Conservation (phyloP, 2,113 vertebrate genomes). For the Chloropsis cyanopogon region DNA sequence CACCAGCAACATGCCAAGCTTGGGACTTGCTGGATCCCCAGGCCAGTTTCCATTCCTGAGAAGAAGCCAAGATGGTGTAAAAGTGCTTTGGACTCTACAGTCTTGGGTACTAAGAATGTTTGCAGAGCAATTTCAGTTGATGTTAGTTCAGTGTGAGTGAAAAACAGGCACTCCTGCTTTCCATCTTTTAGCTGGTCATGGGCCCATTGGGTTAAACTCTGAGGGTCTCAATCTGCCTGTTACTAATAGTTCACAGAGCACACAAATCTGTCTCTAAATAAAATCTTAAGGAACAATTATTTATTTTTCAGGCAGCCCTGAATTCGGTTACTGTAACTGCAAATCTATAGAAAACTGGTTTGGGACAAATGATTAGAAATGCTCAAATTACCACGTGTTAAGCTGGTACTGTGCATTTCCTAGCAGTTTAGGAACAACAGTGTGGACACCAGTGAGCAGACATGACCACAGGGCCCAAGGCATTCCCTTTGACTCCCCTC, state of each 20-base stretch:
- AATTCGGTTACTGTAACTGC: neutral
- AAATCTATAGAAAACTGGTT: neutral
- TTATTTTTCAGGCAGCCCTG: neutral
- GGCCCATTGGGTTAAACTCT: neutral
- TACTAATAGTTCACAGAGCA: neutral
- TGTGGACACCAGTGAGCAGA: neutral
- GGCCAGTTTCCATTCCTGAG: neutral
- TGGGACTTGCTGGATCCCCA: neutral
- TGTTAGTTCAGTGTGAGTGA: neutral
- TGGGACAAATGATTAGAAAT: neutral
- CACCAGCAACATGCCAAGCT: neutral
- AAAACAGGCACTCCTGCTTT: neutral
- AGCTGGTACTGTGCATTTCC: neutral
- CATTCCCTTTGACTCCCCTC: neutral
- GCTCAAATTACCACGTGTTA: neutral
- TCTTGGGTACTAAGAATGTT: neutral
- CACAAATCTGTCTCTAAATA: neutral
- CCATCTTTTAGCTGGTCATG: neutral
- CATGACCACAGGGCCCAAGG: neutral
- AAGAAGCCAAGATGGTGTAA: neutral
- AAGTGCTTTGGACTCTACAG: neutral
- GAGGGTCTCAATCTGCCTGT: neutral
- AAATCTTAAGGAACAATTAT: neutral
- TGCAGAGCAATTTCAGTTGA: neutral
- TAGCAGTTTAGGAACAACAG: rapidly evolving